Percentiles rank a stretch among this genome's conserved stretches.
phyloP scores from a whole-genome alignment of 2,797 vertebrate species.

The Danio aesculapii region DNA sequence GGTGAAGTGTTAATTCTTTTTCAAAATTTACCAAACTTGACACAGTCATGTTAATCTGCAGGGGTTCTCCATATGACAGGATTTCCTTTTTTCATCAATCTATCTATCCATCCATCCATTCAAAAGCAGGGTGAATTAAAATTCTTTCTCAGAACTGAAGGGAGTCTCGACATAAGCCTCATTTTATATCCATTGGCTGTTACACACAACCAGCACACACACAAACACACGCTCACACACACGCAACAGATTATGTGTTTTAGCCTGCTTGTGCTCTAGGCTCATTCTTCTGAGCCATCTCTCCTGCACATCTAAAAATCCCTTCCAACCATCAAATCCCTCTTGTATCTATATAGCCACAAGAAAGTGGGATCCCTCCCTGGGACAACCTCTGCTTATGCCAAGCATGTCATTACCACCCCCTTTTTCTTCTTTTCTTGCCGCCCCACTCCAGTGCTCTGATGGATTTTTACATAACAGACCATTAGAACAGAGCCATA shows the following conservation, averaged over 20 bases:
- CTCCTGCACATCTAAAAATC: conserved; percentile 26
- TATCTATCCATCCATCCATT: background rate
- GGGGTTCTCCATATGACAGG: no score
- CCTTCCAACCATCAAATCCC: conserved; percentile 46
- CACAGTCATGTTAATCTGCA: no score
- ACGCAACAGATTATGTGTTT: conserved; percentile 47
- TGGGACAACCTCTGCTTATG: conserved; percentile 37
- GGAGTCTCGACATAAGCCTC: conserved; percentile 36
- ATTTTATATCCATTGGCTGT: conserved; percentile 23
- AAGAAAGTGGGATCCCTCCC: conserved; percentile 42
- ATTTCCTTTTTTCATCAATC: background rate
- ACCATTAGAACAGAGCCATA: background rate
- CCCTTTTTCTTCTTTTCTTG: conserved; percentile 15
- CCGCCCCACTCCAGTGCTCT: conserved; percentile 9
- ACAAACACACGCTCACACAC: conserved; percentile 17
- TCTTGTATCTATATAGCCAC: conserved; percentile 41
- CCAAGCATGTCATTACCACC: conserved; percentile 42
- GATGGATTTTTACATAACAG: conserved; percentile 22
- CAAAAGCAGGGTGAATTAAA: conserved; percentile 23
- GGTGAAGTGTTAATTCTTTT: no score
- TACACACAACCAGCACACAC: background rate
- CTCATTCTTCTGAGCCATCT: conserved; percentile 44
- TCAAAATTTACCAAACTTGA: no score
- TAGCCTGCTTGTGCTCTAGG: conserved; percentile 34
- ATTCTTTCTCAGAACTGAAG: conserved; percentile 41